Conservation (phyloP, 2,113 vertebrate species). For the Macquaria ambigua region DNA sequence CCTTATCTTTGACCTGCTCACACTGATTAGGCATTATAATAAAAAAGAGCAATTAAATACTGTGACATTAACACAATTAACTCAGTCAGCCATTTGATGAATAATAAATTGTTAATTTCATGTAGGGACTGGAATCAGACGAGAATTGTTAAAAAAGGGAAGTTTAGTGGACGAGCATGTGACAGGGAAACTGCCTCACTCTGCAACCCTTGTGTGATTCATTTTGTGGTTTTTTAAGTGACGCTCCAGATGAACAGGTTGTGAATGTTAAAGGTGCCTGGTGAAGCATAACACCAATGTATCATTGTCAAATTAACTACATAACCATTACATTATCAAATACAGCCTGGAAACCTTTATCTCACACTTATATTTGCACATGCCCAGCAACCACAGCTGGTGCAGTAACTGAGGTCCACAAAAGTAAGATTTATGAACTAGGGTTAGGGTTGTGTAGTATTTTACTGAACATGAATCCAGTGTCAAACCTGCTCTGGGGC, state of each 20-base stretch:
- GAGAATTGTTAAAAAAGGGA: conserved; percentile 47
- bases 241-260: not conserved
- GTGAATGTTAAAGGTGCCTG: not conserved
- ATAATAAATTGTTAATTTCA: not conserved
- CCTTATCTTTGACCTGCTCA: not conserved
- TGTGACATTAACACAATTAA: not conserved
- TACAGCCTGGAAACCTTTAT: not conserved
- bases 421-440: not conserved
- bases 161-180: conserved; percentile 42
- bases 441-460: not conserved
- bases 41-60: not conserved
- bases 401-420: not conserved
- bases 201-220: conserved; percentile 19
- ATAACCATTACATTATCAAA: not conserved
- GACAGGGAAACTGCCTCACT: conserved; percentile 6
- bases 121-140: conserved; percentile 27
- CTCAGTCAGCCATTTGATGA: not conserved
- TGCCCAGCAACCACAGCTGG: not conserved
- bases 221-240: not conserved
- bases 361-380: not conserved
- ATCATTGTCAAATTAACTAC: not conserved
- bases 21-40: not conserved
- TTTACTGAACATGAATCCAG: not conserved
- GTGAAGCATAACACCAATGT: not conserved
- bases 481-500: not conserved